These are phyloP conservation scores for Struthidea cinerea DNA, from an alignment of 2,113 vertebrate species.

Conservation along the genomic window DNA sequence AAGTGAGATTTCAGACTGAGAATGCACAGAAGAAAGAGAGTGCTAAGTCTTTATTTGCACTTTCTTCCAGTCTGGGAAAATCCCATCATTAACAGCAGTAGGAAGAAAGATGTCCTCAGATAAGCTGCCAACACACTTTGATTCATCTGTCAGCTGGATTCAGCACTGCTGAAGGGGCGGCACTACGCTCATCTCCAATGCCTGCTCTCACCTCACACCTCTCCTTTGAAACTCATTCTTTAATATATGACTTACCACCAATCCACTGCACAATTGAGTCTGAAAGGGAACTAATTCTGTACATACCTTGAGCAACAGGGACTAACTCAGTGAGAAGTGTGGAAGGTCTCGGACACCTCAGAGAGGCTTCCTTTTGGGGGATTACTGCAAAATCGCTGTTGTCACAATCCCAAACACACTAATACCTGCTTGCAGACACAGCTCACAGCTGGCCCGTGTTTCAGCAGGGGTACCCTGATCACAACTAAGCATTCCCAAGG, in stretches of 20 bases:
- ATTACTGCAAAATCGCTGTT: not conserved
- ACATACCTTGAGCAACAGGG: not conserved
- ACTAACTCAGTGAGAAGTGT: not conserved
- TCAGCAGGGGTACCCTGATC: not conserved
- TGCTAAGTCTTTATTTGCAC: not conserved
- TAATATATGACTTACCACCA: not conserved
- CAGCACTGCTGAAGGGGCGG: not conserved
- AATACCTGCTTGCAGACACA: not conserved
- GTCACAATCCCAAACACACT: not conserved
- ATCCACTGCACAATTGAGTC: not conserved
- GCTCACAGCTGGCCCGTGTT: not conserved
- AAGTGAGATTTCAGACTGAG: not conserved
- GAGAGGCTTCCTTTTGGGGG: not conserved
- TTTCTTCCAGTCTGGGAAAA: not conserved
- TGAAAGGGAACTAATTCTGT: not conserved
- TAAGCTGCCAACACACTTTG: not conserved
- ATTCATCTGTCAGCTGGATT: not conserved
- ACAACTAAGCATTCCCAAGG: not conserved
- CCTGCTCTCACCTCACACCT: not conserved
- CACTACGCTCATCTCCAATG: not conserved
- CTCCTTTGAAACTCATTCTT: not conserved
- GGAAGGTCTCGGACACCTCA: not conserved
- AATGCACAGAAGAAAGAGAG: not conserved
- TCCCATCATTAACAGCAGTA: not conserved
- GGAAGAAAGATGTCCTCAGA: not conserved